phyloP scores from a whole-genome alignment of 2,888 invertebrate species.

The Melitaea athalia region DNA sequence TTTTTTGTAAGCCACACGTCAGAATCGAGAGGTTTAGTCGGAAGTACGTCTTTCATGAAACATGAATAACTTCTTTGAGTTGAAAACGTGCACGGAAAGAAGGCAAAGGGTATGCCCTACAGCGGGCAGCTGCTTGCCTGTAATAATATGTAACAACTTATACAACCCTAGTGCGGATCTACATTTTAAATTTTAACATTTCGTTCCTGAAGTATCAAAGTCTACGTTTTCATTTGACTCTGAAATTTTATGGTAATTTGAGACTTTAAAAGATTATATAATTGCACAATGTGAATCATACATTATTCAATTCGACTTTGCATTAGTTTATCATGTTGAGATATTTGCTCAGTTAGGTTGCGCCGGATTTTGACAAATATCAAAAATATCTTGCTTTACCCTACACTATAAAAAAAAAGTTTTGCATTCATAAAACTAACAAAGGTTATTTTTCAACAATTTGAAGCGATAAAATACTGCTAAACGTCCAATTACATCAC shows the following conservation, averaged over 20 bases:
- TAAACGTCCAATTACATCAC: constrained; percentile 3
- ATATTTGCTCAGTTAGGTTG: no score
- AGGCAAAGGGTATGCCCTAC: constrained; percentile 10
- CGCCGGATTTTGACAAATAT: no score
- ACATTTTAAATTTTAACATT: constrained; percentile 7
- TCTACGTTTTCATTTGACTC: background rate
- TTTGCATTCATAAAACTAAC: no score
- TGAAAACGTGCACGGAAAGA: background rate
- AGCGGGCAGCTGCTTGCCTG: constrained; percentile 1
- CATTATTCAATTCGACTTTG: no score
- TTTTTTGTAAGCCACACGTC: constrained; percentile 3
- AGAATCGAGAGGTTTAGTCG: constrained; percentile 29
- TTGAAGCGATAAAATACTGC: constrained; percentile 11
- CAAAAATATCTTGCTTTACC: no score
- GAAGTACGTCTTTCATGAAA: constrained; percentile 24
- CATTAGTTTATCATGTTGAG: no score
- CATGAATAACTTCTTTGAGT: constrained; percentile 30
- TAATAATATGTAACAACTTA: constrained; percentile 10
- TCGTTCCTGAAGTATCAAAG: background rate
- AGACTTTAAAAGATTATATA: background rate
- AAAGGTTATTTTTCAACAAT: no score
- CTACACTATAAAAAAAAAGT: no score
- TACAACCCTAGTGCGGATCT: background rate
- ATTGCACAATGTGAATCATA: no score
- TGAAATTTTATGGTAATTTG: constrained; percentile 3